Conservation (phyloP, 1,140 invertebrate genomes). For the Trachelipus rathkii region DNA sequence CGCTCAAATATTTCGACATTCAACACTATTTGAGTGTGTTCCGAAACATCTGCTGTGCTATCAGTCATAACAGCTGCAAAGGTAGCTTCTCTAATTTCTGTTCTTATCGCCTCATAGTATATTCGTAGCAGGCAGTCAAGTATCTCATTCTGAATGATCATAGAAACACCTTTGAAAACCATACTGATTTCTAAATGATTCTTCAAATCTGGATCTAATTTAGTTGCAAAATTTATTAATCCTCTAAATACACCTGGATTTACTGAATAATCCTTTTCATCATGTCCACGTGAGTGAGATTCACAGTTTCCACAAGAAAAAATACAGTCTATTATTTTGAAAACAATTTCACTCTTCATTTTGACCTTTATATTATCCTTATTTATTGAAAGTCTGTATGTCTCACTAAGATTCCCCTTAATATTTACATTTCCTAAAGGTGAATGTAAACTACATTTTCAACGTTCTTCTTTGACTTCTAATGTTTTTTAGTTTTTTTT, state of each 20-base stretch:
- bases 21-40: conserved; percentile 45
- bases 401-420: no score
- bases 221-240: conserved; percentile 32
- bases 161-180: conserved; percentile 20
- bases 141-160: conserved; percentile 40
- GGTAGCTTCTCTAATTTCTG: conserved; percentile 46
- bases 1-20: conserved; percentile 46
- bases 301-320: conserved; percentile 48
- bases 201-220: conserved; percentile 46
- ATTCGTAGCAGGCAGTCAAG: conserved; percentile 31
- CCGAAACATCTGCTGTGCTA: conserved; percentile 48
- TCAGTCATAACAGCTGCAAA: conserved; percentile 48
- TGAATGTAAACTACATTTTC: conserved; percentile 28
- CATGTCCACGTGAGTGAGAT: conserved; percentile 45
- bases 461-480: conserved; percentile 30
- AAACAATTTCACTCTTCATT: conserved; percentile 48
- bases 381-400: conserved; percentile 36
- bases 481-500: conserved; percentile 27
- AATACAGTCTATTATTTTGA: conserved; percentile 49
- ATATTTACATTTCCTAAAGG: conserved; percentile 28
- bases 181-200: conserved; percentile 40
- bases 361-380: conserved; percentile 47
- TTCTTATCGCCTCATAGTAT: conserved; percentile 45
- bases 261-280: conserved; percentile 45
- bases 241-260: conserved; percentile 43